phyloP scores from a whole-genome alignment of 23 tunicate species.

The Halocynthia aurantium region DNA sequence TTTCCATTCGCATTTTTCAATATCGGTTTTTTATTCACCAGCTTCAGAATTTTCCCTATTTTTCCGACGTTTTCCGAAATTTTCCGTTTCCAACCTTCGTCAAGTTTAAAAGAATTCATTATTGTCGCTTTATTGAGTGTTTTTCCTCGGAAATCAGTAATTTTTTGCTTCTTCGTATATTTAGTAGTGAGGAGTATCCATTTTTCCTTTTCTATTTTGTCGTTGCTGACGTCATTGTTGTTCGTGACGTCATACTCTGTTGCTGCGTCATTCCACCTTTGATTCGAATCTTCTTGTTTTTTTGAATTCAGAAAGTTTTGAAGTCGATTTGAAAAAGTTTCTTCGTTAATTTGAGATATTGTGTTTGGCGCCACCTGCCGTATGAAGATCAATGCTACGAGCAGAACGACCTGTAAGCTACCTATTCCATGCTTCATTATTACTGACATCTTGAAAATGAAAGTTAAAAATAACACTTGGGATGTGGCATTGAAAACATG shows the following conservation, averaged over 20 bases:
- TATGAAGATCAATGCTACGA: too few species aligned
- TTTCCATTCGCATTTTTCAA: conserved; percentile 6
- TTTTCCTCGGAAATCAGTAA: not conserved
- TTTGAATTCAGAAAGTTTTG: too few species aligned
- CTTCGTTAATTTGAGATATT: too few species aligned
- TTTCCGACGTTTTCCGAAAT: not conserved
- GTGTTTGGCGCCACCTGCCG: too few species aligned
- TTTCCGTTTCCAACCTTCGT: conserved; percentile 8
- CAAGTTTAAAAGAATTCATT: not conserved
- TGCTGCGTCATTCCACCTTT: not conserved
- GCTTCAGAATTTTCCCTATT: not conserved
- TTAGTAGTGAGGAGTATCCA: conserved; percentile 1
- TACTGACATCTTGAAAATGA: too few species aligned
- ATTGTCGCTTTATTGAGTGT: not conserved
- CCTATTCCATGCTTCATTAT: too few species aligned
- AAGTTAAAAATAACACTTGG: too few species aligned
- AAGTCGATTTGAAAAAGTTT: too few species aligned
- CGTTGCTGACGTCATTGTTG: conserved; percentile 1
- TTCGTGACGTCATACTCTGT: not conserved
- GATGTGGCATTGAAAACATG: too few species aligned
- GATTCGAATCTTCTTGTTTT: too few species aligned
- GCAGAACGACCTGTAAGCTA: too few species aligned
- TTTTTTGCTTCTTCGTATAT: conserved; percentile 5
- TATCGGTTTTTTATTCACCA: not conserved
- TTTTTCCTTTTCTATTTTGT: not conserved